Conservation (phyloP, 2,113 vertebrate species). For the Python bivittatus region DNA sequence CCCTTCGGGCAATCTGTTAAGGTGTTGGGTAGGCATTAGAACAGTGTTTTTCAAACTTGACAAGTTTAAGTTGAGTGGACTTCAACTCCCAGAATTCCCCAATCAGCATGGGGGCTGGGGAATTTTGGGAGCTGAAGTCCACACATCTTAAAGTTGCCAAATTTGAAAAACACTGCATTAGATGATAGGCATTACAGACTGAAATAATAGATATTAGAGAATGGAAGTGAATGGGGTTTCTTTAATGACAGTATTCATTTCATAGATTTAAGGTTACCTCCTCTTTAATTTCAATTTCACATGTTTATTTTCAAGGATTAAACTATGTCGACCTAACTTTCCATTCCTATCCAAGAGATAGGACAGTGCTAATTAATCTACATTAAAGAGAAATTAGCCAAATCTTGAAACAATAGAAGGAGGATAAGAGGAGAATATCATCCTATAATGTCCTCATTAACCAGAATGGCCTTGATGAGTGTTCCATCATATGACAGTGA, state of each 20-base stretch:
- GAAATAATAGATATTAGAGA: neutral
- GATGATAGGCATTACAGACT: neutral
- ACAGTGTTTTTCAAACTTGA: too few relatives aligned
- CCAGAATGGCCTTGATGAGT: conserved; percentile 51
- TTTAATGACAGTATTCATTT: neutral
- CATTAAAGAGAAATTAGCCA: conserved; percentile 65
- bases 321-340: neutral
- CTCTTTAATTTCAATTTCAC: conserved; percentile 10
- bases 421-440: conserved; percentile 50
- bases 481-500: conserved; percentile 51
- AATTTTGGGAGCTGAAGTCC: neutral
- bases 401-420: conserved; percentile 63
- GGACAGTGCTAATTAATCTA: conserved; percentile 60
- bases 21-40: too few relatives aligned
- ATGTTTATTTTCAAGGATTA: neutral
- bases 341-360: neutral
- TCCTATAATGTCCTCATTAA: conserved; percentile 72
- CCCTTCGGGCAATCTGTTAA: neutral
- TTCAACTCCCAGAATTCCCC: too few relatives aligned
- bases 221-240: neutral
- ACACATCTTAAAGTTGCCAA: neutral
- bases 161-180: neutral
- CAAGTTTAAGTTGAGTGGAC: too few relatives aligned
- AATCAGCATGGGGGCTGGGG: too few relatives aligned
- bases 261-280: neutral